Base-by-base conservation (phyloP, 2,888 invertebrate species). In the Chrysolina oricalcia region DNA sequence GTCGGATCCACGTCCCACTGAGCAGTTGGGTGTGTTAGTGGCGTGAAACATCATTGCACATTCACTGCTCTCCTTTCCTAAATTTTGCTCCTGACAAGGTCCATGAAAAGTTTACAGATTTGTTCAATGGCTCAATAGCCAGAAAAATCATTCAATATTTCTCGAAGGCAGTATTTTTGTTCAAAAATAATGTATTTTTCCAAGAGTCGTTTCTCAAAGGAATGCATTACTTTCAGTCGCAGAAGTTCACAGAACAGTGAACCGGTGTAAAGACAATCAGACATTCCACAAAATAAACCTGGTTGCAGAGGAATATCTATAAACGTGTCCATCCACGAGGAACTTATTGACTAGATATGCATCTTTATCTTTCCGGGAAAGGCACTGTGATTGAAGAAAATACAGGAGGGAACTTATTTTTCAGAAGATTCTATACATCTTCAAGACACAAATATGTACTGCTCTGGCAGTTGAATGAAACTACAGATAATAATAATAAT, bases 211-310 rank as follows among this genome's bases (percentile, higher is more conserved):
- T 53, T 8, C 11, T 43, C 43, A 43, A 53, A 53, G 19, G 53
- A 53, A 53, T 19, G 19, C 9, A 53, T 53, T 53, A n/a, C 53
- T 53, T 19, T 17, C 53, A 9, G 17, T 48, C 48, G 48, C 9
- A 48, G 48, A 48, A 48, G 8, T 10, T 53, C 19, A 17, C 19
- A 53, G 10, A 17, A 53, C 13, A 19, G 19, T 19, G 10, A n/a
- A 21, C 21, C 27, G 9, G 53, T 17, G 19, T 11, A 53, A 13
- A 19, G 53, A 21, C 48, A 48, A 48, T 48, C n/a, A 48, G 17
- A 53, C 10, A 53, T 53, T 53, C 19, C 50, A 53, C 19, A 53
- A 53, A 53, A 53, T 19, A 11, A 53, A 53, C 19, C 50, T 19
- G 10, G 19, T 53, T 53, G 10, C 9, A 53, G 19, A 53, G 50